Conservation (phyloP, 2,888 invertebrate genomes). For the Lomographa bimaculata region DNA sequence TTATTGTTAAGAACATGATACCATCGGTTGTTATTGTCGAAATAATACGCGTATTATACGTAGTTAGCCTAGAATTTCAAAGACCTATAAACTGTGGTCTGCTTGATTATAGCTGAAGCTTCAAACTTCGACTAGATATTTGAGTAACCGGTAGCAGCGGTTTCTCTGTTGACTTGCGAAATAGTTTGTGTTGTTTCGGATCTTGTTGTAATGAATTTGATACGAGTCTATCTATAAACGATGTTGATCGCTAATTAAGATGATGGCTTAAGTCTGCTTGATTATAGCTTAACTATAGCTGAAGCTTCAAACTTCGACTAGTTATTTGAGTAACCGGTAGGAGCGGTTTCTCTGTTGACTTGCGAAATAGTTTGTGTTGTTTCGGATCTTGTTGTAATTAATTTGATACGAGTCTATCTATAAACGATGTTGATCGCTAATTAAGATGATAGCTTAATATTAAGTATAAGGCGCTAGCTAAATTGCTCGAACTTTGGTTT, state of each 20-base stretch:
- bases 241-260: constrained; percentile 2
- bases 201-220: constrained; percentile 13
- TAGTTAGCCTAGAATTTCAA: no score
- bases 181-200: constrained; percentile 12
- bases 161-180: constrained; percentile 13
- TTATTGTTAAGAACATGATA: no score
- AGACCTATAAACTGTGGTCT: constrained; percentile 47
- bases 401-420: constrained; percentile 11
- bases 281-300: constrained; percentile 40
- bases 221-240: constrained; percentile 8
- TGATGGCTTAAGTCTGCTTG: constrained; percentile 4
- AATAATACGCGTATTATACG: no score
- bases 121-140: constrained; percentile 39
- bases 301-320: constrained; percentile 44
- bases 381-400: constrained; percentile 13
- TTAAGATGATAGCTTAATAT: constrained; percentile 2
- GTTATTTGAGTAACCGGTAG: constrained; percentile 41
- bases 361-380: constrained; percentile 11
- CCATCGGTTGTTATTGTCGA: no score
- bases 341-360: constrained; percentile 13
- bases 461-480: constrained; percentile 6
- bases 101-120: constrained; percentile 44
- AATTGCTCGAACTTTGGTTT: no score
- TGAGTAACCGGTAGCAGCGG: constrained; percentile 29
- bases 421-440: constrained; percentile 4